Conservation (phyloP, 1,140 invertebrate species). For the Parapsyche elsis region DNA sequence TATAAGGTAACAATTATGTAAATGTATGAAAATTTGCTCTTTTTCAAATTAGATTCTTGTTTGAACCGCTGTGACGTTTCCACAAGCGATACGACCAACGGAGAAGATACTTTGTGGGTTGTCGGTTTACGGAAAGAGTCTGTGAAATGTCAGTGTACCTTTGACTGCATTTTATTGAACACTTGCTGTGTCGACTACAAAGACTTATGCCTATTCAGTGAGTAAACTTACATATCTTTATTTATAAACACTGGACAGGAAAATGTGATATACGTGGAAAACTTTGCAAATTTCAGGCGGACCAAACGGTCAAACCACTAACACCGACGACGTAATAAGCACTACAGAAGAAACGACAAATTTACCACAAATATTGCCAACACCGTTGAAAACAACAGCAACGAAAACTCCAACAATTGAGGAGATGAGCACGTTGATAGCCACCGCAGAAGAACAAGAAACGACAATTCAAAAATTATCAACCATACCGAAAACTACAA, state of each 20-base stretch:
- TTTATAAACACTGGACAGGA: background rate
- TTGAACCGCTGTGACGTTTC: constrained; percentile 45
- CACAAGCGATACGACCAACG: background rate
- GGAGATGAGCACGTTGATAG: background rate
- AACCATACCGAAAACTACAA: background rate
- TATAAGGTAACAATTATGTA: constrained; percentile 1
- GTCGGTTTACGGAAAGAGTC: too few relatives aligned
- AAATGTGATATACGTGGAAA: background rate
- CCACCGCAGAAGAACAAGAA: constrained; percentile 20
- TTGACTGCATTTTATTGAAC: constrained; percentile 2
- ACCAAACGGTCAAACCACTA: background rate
- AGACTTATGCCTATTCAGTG: constrained; percentile 52
- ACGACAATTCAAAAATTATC: constrained; percentile 4
- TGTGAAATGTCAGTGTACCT: constrained; percentile 42
- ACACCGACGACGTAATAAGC: background rate
- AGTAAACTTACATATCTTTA: background rate
- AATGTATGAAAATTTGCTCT: constrained; percentile 1
- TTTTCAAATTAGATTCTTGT: constrained; percentile 49
- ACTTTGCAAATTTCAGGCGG: constrained; percentile 25
- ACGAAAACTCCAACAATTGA: background rate
- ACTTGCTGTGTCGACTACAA: constrained; percentile 52
- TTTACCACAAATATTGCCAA: constrained; percentile 19
- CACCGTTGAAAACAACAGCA: background rate
- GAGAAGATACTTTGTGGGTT: background rate
- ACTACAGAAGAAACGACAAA: background rate